Evolutionary conservation across 2,113 vertebrate genomes (phyloP), one percentile per base, ranked within the genome.

Genomic region (Campylomormyrus tamandua): DNA sequence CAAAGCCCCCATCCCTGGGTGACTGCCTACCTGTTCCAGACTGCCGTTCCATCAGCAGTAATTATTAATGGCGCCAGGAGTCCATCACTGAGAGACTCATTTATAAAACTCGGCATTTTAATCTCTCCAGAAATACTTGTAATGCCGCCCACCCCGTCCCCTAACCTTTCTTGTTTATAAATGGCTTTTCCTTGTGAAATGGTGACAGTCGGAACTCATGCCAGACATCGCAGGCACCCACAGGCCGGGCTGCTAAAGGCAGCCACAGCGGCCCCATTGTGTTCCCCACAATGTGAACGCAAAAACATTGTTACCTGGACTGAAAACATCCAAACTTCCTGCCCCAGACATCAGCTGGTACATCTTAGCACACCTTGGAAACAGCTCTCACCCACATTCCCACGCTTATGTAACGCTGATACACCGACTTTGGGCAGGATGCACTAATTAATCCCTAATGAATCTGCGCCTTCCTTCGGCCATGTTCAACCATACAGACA

Each of bases 41-140:
- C 74, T 48, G 15, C 89, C 70, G 27, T 49, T 53, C 90, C 88
- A 89, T 90, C 90, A 89, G 86, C 58, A 19, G 89, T 31, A 19
- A 90, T 93, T 92, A 93, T 93, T 93, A 92, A 93, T 92, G 91
- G 89, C 77, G 42, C 85, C n/a, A 50, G 70, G 62, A 84, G 74
- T 83, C 84, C 53, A n/a, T 74, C 89, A 27, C 88, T 86, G 89
- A 91, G 89, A 58, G 90, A 56, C 91, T 87, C 88, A 90, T 92
- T 92, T 92, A 92, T 93, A 91, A 93, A 92, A 88, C 89, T 90
- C 90, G 90, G 83, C 88, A 39, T 91, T 92, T 92, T 93, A 93
- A 93, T 91, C 92, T 92, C 83, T 90, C 74, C 89, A 90, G 89
- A 89, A 89, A 87, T 89, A 87, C 58, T 84, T 87, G 90, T 87